phyloP scores from a whole-genome alignment of 2,888 invertebrate genomes.

The Chalcis sispes region DNA sequence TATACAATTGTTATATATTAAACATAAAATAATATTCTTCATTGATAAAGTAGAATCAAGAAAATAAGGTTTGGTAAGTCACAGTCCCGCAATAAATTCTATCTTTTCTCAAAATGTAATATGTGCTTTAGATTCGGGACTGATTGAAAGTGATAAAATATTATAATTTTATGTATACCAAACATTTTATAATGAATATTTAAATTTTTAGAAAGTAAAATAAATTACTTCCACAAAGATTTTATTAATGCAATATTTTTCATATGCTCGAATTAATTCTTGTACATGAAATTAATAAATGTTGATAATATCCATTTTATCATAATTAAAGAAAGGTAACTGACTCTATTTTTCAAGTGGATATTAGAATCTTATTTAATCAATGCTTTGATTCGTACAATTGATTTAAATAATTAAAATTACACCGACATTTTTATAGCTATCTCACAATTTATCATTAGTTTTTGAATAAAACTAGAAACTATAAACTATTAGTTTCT shows the following conservation, averaged over 20 bases:
- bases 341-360: constrained; percentile 1
- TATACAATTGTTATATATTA: constrained; percentile 55
- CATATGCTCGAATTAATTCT: constrained; percentile 27
- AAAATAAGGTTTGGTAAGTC: constrained; percentile 58
- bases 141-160: constrained; percentile 54
- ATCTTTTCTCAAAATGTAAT: constrained; percentile 10
- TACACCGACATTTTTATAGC: constrained; percentile 21
- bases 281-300: constrained; percentile 40
- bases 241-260: constrained; percentile 40
- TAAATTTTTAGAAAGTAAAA: constrained; percentile 48
- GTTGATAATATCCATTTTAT: constrained; percentile 20
- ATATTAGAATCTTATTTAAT: constrained; percentile 4
- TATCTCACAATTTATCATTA: constrained; percentile 4
- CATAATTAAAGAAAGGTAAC: constrained; percentile 21
- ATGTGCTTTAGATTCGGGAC: constrained; percentile 50
- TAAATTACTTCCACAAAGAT: constrained; percentile 46
- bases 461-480: constrained; percentile 29
- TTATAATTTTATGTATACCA: constrained; percentile 36
- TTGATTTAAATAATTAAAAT: constrained; percentile 27
- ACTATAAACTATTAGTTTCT: constrained; percentile 15
- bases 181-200: constrained; percentile 30
- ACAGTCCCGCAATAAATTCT: constrained; percentile 59
- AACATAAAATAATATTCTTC: constrained; percentile 54
- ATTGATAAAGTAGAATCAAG: constrained; percentile 39
- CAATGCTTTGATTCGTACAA: constrained; percentile 42